Base-by-base conservation (phyloP, 37 sponge, comb jelly and placozoan species). In the Ephydatia muelleri region DNA sequence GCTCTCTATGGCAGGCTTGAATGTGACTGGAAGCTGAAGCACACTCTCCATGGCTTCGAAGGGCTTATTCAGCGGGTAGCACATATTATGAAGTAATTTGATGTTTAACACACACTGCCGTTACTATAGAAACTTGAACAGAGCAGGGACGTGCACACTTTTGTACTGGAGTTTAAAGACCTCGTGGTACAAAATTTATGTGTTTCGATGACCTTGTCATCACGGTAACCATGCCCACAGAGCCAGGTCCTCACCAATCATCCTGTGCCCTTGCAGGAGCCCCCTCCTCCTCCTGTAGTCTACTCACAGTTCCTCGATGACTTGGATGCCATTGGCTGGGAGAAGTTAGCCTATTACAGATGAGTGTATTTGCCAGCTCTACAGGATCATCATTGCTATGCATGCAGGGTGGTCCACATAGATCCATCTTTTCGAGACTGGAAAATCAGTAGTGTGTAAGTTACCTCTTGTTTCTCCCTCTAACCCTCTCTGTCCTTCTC, bases 261-360 rank as follows among this genome's bases (percentile, higher is more conserved):
- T 57, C 57, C 57, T 57, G 16, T 57, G 16, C 57, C 57, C 57
- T 28, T 34, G 38, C 35, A 32, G 16, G 57, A 57, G 57, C 57
- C 49, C 13, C 49, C 81, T 32, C 81, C 77, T 19, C 82, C 82
- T 31, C 88, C 88, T 27, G n/a, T 67, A 19, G 77, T 57, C 67
- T 91, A 75, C 73, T 14, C 34, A 28, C 26, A 67, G 36, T 39
- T 91, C 14, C 49, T 83, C 31, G 76, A 33, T 70, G 88, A 91
- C 28, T 2, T 91, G 21, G 87, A 83, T 40, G 5, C 38, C 22
- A 65, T 91, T 65, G 92, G 92, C 0, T 91, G 92, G 92, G 34
- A 72, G 14, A 82, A 66, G 82, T 81, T 29, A 67, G 76, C 38
- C 26, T 73, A 8, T 73, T 25, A 16, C 9, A 11, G 28, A 19